Base-by-base conservation (phyloP, 2,797 vertebrate genomes). In the Fundulus diaphanus region DNA sequence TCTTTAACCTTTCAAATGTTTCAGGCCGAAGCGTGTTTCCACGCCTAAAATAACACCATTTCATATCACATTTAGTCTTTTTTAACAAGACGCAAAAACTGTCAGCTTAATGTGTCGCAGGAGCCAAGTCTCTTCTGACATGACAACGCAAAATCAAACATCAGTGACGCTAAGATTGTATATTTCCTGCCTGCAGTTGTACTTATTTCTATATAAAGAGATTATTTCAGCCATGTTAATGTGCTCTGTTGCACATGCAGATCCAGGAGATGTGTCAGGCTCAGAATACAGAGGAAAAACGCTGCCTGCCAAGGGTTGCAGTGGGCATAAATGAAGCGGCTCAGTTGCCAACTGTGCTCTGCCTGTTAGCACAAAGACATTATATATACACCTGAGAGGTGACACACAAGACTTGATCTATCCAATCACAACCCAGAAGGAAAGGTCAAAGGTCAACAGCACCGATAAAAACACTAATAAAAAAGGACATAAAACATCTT, bases 141-240 rank as follows among this genome's bases (percentile, higher is more conserved):
- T 1, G 49, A 42, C 74, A 78, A 81, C 24, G n/a, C 48, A 56
- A 67, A 63, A 70, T 78, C 68, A 74, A 84, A 82, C 33, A 68
- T 6, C 76, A 54, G 46, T 27, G 49, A 73, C 42, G 49, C 0
- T 24, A 16, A 9, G 20, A 40, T 15, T n/a, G 46, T 57, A 24
- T 9, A 15, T 63, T 82, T 11, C 0, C 13, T 51, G 31, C 52
- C 33, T 42, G 13, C 3, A 37, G 22, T 24, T 24, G 20, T 8
- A 51, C 49, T 24, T 22, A 24, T 51, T 40, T 24, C 9, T 66
- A 16, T 9, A 40, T 40, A 16, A 65, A 40, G 18, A 22, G 20
- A 24, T n/a, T 24, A 6, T n/a, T 40, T 65, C 11, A 12, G 11
- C 35, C 61, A 59, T 33, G 2, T 33, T 59, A 7, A 59, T 33